These are phyloP conservation scores for Tetramorium simillimum DNA, from an alignment of 1,140 invertebrate species.

Conservation along the genomic window DNA sequence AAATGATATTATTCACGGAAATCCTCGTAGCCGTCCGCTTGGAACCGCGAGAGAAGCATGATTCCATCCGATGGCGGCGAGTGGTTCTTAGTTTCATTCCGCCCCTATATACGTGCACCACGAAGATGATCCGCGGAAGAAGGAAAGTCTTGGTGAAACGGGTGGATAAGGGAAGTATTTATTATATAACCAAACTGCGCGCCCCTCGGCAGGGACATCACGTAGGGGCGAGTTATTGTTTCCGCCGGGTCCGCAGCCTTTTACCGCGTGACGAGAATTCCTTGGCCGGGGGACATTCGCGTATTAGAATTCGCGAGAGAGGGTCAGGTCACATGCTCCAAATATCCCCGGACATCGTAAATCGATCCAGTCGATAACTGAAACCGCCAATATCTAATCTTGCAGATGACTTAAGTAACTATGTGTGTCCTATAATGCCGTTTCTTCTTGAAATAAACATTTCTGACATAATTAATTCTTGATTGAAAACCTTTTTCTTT, in stretches of 20 bases:
- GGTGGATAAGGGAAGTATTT: slow-evolving; percentile 23
- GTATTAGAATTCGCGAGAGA: slow-evolving; percentile 39
- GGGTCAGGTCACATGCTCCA: slow-evolving; percentile 2
- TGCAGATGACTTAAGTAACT: not conserved
- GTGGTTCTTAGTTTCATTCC: slow-evolving; percentile 19
- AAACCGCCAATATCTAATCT: slow-evolving; percentile 22
- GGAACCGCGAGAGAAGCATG: slow-evolving; percentile 25
- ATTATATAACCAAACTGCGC: slow-evolving; percentile 47
- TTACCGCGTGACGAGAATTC: slow-evolving; percentile 59
- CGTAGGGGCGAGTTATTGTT: slow-evolving; percentile 57
- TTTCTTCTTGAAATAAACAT: not conserved
- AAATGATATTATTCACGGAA: slow-evolving; percentile 57
- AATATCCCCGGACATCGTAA: slow-evolving; percentile 27
- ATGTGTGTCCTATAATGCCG: not conserved
- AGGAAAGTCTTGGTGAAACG: not conserved
- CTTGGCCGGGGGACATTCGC: slow-evolving; percentile 11
- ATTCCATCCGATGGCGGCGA: slow-evolving; percentile 1
- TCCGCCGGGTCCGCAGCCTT: slow-evolving; percentile 36
- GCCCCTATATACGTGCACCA: not conserved
- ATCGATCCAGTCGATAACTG: slow-evolving; percentile 26
- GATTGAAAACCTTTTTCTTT: not conserved
- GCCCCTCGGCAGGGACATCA: slow-evolving; percentile 28
- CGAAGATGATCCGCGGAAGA: not conserved
- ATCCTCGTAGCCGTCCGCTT: slow-evolving; percentile 25
- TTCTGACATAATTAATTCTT: not conserved